phyloP scores from a whole-genome alignment of 1,140 invertebrate species.

The Trachymyrmex cornetzi region DNA sequence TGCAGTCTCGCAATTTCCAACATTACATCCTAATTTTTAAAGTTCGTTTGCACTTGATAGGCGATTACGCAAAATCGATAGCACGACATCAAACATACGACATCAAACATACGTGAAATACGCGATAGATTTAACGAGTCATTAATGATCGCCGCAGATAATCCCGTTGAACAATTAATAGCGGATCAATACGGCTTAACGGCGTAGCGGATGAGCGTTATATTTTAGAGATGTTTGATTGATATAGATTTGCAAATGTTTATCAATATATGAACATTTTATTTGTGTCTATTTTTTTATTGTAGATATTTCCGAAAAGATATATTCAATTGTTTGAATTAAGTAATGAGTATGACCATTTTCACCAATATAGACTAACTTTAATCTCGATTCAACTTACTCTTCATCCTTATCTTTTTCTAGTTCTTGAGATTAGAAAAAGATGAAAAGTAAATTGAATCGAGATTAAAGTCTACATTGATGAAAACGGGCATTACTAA shows the following conservation, averaged over 20 bases:
- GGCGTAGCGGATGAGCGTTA: neutral
- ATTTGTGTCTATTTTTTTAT: constrained; percentile 30
- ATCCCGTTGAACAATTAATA: constrained; percentile 45
- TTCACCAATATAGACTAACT: too few relatives aligned
- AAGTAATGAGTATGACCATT: neutral
- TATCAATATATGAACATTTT: constrained; percentile 1
- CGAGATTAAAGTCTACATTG: too few relatives aligned
- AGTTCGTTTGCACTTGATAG: constrained; percentile 24
- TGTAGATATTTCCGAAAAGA: neutral
- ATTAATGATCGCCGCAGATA: constrained; percentile 54
- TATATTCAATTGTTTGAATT: neutral
- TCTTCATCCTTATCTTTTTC: too few relatives aligned
- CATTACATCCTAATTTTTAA: constrained; percentile 57
- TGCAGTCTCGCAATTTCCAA: constrained; percentile 33
- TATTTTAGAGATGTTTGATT: constrained; percentile 33
- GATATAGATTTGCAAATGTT: constrained; percentile 47
- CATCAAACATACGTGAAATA: constrained; percentile 25
- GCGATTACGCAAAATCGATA: constrained; percentile 48
- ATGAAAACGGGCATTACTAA: neutral
- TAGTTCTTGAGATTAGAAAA: too few relatives aligned
- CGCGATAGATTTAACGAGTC: constrained; percentile 52
- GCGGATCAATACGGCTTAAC: constrained; percentile 43
- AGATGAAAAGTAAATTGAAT: too few relatives aligned
- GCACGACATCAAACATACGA: constrained; percentile 44
- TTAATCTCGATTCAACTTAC: too few relatives aligned